Conservation (phyloP, 2,113 vertebrate species). For the Todiramphus chloris region DNA sequence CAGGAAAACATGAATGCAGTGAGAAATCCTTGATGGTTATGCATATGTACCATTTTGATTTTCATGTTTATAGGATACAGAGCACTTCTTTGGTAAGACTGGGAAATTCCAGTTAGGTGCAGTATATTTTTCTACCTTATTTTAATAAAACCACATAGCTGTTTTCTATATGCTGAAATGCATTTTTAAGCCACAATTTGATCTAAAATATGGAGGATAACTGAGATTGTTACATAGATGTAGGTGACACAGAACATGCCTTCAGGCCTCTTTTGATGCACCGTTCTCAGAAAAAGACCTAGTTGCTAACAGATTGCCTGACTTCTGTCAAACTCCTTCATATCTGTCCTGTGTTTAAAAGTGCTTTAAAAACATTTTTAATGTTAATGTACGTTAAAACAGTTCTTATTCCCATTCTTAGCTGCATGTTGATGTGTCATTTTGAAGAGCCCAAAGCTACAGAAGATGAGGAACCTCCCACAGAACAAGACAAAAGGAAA, state of each 20-base stretch:
- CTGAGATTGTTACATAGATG: not conserved
- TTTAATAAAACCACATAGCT: not conserved
- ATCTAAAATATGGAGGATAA: not conserved
- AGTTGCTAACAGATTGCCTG: not conserved
- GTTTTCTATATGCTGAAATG: not conserved
- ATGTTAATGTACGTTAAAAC: not conserved
- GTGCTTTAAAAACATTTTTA: not conserved
- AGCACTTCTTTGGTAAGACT: not conserved
- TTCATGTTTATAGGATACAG: not conserved
- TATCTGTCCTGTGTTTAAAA: not conserved
- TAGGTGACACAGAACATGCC: not conserved
- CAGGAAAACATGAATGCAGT: not conserved
- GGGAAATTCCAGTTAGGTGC: not conserved
- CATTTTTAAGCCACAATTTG: not conserved
- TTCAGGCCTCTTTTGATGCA: not conserved
- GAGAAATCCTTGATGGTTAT: not conserved
- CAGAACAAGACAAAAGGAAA: constrained; percentile 97
- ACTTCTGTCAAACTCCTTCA: not conserved
- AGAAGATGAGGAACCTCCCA: constrained; percentile 94
- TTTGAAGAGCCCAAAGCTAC: constrained; percentile 88
- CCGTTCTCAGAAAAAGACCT: not conserved
- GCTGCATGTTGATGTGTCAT: constrained; percentile 94
- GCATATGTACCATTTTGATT: not conserved
- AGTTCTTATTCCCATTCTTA: constrained; percentile 54
- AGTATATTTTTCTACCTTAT: not conserved